Conservation (phyloP, 64 coral and sea anemone genomes). For the Anthopleura sola region DNA sequence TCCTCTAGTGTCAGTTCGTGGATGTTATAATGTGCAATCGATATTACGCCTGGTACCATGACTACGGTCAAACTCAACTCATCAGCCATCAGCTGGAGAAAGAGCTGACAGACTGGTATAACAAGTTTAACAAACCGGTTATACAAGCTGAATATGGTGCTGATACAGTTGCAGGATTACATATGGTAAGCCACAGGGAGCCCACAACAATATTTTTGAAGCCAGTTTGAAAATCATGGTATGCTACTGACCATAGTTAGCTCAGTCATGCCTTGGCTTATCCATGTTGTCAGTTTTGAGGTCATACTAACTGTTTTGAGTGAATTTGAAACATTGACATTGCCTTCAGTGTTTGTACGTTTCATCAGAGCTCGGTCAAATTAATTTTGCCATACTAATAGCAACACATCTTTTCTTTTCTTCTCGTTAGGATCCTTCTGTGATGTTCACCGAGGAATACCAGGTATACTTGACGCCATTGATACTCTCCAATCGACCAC, state of each 20-base stretch:
- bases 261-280: too few relatives aligned
- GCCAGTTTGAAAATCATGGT: too few relatives aligned
- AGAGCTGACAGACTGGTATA: slow-evolving; percentile 64
- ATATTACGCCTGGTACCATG: slow-evolving; percentile 92
- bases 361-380: too few relatives aligned
- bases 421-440: slow-evolving; percentile 60
- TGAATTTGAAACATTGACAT: too few relatives aligned
- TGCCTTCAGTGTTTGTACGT: too few relatives aligned
- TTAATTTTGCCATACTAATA: neutral
- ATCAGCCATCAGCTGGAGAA: slow-evolving; percentile 71
- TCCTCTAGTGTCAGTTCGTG: slow-evolving; percentile 56
- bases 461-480: slow-evolving; percentile 43
- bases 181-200: slow-evolving; percentile 43
- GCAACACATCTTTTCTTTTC: neutral
- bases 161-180: slow-evolving; percentile 79
- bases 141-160: slow-evolving; percentile 93
- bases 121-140: slow-evolving; percentile 73
- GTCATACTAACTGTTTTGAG: too few relatives aligned
- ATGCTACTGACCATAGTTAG: too few relatives aligned
- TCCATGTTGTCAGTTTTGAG: too few relatives aligned
- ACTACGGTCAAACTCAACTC: slow-evolving; percentile 68
- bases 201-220: too few relatives aligned
- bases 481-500: neutral
- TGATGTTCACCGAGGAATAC: slow-evolving; percentile 96
- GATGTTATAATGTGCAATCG: slow-evolving; percentile 86